phyloP scores from a whole-genome alignment of 2,113 vertebrate genomes.

The Eptesicus fuscus region DNA sequence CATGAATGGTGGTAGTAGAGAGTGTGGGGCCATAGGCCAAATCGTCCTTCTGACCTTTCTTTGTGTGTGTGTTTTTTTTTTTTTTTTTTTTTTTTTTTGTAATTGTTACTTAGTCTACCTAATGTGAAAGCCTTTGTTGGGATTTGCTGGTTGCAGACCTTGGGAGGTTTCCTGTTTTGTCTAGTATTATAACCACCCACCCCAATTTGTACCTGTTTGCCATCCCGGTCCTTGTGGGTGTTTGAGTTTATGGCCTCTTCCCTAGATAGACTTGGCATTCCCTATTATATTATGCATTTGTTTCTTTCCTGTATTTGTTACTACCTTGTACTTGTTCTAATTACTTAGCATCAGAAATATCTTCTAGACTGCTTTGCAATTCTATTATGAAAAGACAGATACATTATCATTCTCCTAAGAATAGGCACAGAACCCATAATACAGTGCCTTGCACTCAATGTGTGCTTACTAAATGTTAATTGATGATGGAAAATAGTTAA shows the following conservation, averaged over 20 bases:
- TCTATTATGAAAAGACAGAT: constrained; percentile 40
- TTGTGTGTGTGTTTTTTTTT: no score
- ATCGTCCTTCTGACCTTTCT: background rate
- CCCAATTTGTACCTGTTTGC: background rate
- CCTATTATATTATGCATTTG: background rate
- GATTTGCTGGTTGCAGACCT: background rate
- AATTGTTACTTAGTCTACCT: background rate
- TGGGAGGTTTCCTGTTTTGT: background rate
- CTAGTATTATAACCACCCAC: background rate
- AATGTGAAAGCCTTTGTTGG: background rate
- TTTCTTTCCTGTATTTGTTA: background rate
- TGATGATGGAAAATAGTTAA: constrained; percentile 35
- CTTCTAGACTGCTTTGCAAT: background rate
- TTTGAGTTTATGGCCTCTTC: background rate
- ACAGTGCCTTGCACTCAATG: background rate
- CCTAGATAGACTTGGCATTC: background rate
- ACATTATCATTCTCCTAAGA: constrained; percentile 31
- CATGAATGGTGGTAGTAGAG: background rate
- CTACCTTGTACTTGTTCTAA: background rate
- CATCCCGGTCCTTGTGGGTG: background rate
- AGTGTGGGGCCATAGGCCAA: fast-evolving
- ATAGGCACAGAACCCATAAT: background rate
- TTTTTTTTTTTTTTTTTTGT: background rate
- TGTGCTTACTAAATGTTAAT: constrained; percentile 20
- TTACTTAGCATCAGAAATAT: background rate